Conservation (phyloP, 2,113 vertebrate species). For the Syngnathus scovelli region DNA sequence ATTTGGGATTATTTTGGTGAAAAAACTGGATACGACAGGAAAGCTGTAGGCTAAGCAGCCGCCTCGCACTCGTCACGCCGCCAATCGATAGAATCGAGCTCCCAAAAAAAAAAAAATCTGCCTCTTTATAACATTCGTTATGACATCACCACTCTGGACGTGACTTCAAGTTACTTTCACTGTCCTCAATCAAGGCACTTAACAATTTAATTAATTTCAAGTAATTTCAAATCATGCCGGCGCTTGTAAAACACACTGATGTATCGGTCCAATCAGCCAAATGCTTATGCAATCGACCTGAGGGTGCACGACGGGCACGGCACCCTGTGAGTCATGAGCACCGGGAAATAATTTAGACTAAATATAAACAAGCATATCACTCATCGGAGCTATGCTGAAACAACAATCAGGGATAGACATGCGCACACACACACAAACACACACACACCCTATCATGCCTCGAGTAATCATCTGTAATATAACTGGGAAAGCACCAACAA, state of each 20-base stretch:
- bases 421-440: constrained; percentile 8
- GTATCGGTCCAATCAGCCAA: constrained; percentile 10
- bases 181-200: not conserved
- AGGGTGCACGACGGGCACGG: constrained; percentile 32
- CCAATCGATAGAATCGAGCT: not conserved
- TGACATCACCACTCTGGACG: not conserved
- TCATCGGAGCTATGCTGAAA: constrained; percentile 33
- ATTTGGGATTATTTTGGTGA: constrained; percentile 1
- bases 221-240: not conserved
- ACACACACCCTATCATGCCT: constrained; percentile 16
- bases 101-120: not conserved
- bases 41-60: constrained; percentile 8
- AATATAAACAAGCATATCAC: constrained; percentile 57
- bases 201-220: not conserved
- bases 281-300: constrained; percentile 17
- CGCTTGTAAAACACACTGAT: not conserved
- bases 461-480: constrained; percentile 6
- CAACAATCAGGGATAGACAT: constrained; percentile 1
- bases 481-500: constrained; percentile 10
- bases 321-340: constrained; percentile 56
- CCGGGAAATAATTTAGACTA: constrained; percentile 53
- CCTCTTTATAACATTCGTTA: not conserved
- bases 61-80: not conserved
- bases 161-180: not conserved
- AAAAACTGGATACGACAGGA: not conserved